Percentiles rank a stretch among this genome's conserved stretches.
These are phyloP conservation scores for Trialeurodes vaporariorum DNA, from an alignment of 1,140 invertebrate species.

Conservation along the genomic window DNA sequence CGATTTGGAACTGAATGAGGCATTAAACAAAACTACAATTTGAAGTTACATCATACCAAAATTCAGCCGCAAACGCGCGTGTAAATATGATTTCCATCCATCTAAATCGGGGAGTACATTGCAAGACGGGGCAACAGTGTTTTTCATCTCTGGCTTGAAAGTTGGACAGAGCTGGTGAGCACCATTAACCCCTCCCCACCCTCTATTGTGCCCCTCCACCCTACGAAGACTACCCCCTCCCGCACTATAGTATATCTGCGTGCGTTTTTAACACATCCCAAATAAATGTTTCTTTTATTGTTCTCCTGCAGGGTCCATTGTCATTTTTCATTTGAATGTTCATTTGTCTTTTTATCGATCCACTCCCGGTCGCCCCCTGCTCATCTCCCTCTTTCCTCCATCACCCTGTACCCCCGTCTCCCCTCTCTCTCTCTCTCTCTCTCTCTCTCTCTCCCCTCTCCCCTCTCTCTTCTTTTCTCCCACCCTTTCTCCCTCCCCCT, in stretches of 20 bases:
- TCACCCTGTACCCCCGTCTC: background rate
- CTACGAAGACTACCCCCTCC: too few relatives aligned
- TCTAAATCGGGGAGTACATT: too few relatives aligned
- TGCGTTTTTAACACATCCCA: background rate
- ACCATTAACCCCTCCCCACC: background rate
- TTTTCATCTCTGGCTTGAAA: too few relatives aligned
- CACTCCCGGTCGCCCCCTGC: background rate
- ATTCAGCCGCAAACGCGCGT: too few relatives aligned
- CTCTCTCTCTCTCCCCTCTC: background rate
- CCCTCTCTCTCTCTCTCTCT: background rate
- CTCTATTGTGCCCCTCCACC: too few relatives aligned
- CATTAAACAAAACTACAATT: too few relatives aligned
- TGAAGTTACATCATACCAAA: too few relatives aligned
- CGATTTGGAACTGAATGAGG: too few relatives aligned
- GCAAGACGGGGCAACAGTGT: too few relatives aligned
- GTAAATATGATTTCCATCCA: too few relatives aligned
- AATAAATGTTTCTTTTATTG: constrained; percentile 1
- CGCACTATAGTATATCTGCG: too few relatives aligned
- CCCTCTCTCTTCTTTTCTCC: background rate
- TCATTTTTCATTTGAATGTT: background rate
- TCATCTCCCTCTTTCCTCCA: background rate
- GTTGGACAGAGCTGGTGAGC: background rate
- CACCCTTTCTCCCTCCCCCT: background rate
- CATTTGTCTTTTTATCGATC: background rate
- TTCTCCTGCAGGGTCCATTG: background rate